phyloP scores from a whole-genome alignment of 2,888 invertebrate genomes.

The Acanthosoma haemorrhoidale region DNA sequence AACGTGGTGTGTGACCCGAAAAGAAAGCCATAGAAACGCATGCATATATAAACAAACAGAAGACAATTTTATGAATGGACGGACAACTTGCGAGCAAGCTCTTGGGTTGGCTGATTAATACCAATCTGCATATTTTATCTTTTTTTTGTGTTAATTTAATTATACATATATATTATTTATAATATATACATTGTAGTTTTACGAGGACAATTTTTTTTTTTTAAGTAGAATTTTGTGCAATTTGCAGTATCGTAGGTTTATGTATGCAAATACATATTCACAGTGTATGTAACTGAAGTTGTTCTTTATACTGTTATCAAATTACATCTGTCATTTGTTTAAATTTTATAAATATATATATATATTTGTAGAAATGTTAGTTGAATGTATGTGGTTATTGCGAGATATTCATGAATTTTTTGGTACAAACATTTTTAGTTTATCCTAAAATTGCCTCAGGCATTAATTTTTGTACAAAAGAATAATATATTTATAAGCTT shows the following conservation, averaged over 20 bases:
- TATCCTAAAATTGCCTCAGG: background rate
- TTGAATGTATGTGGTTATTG: slow-evolving; percentile 2
- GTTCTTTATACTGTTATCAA: background rate
- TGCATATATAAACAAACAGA: slow-evolving; percentile 10
- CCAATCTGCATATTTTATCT: slow-evolving; percentile 12
- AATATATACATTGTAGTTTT: slow-evolving; percentile 23
- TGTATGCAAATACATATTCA: background rate
- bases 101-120: slow-evolving; percentile 9
- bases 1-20: background rate
- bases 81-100: slow-evolving; percentile 22
- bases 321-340: background rate
- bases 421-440: slow-evolving; percentile 14
- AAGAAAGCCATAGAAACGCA: slow-evolving; percentile 13
- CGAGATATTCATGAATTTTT: slow-evolving; percentile 7
- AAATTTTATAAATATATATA: background rate
- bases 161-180: slow-evolving; percentile 26
- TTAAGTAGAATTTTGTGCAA: slow-evolving; percentile 3
- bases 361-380: slow-evolving; percentile 22
- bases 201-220: slow-evolving; percentile 23
- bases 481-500: slow-evolving; percentile 4
- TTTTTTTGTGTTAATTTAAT: slow-evolving; percentile 25
- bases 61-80: slow-evolving; percentile 15
- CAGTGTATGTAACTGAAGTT: background rate
- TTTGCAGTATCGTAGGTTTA: background rate
- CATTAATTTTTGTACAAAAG: slow-evolving; percentile 17